Evolutionary conservation across 2,113 vertebrate species (phyloP), one percentile per base, ranked within the genome.

Genomic region (Thermophis baileyi): DNA sequence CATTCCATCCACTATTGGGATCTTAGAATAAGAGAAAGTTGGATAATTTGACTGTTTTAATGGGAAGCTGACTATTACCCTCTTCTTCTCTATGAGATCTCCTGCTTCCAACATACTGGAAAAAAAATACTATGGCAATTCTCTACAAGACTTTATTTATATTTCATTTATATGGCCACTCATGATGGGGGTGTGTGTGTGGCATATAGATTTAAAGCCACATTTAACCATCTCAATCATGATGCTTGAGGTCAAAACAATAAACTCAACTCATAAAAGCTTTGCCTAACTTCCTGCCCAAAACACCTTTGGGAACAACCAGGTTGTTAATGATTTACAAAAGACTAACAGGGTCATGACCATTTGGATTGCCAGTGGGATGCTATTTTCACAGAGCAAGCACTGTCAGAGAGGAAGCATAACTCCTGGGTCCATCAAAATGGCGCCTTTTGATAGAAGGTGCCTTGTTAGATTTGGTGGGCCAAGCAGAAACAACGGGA

Each of bases 21-120:
- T 3, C 51, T 40, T 24, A 91, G n/a, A 54, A 85, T 7, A 46
- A 89, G 51, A 93, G 81, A 40, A 53, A 86, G 47, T 49, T 44
- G 44, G 85, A 16, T 11, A 86, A 22, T 24, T 91, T 93, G 20
- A 25, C 16, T 60, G 92, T 95, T 89, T 16, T 60, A 93, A 81
- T 44, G 91, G 91, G 93, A 53, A 27, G 0, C 0, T 35, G 89
- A 69, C 74, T 87, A 90, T 69, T 11, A 12, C 49, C 49, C 93
- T 49, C 81, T 90, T 91, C 88, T 12, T 30, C 30, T 27, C 35
- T 51, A 90, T 10, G 87, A 89, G 46, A 53, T 60, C 88, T 16
- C 30, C 53, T 49, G 22, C n/a, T 50, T 63, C 49, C 87, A 47
- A 63, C 44, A 87, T 91, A 35, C 22, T 12, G 89, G 47, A 12